Conservation (phyloP, 2,888 invertebrate species). For the Thumatha senex region DNA sequence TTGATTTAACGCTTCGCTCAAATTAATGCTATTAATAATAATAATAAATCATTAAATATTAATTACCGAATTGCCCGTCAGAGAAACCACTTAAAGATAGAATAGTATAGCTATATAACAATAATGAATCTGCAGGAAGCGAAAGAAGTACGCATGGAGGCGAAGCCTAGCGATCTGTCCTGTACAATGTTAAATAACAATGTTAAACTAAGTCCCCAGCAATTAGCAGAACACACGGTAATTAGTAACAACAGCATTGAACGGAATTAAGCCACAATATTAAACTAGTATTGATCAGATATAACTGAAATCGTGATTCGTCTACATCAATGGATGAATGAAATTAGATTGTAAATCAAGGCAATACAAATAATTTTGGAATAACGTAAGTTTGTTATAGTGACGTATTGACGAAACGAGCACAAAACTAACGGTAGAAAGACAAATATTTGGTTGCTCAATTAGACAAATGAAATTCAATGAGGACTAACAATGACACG, state of each 20-base stretch:
- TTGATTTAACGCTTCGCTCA: too few relatives aligned
- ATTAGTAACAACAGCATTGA: slow-evolving; percentile 49
- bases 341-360: slow-evolving; percentile 28
- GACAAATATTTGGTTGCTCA: slow-evolving; percentile 73
- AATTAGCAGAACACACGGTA: slow-evolving; percentile 41
- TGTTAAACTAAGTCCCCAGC: slow-evolving; percentile 25
- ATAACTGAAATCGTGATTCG: slow-evolving; percentile 42
- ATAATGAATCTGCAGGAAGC: too few relatives aligned
- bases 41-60: too few relatives aligned
- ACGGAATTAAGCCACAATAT: slow-evolving; percentile 57
- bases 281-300: slow-evolving; percentile 48
- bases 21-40: too few relatives aligned
- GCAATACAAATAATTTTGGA: slow-evolving; percentile 40
- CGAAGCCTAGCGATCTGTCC: too few relatives aligned
- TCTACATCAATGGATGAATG: slow-evolving; percentile 40
- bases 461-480: slow-evolving; percentile 74
- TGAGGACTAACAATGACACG: slow-evolving; percentile 35
- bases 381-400: slow-evolving; percentile 58
- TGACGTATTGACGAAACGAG: slow-evolving; percentile 73
- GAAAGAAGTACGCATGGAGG: too few relatives aligned
- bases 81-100: too few relatives aligned
- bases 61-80: too few relatives aligned
- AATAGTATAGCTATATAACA: too few relatives aligned
- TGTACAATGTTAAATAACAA: slow-evolving; percentile 22
- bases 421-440: slow-evolving; percentile 71